phyloP scores from a whole-genome alignment of 2,113 vertebrate genomes.

The Melanerpes formicivorus region DNA sequence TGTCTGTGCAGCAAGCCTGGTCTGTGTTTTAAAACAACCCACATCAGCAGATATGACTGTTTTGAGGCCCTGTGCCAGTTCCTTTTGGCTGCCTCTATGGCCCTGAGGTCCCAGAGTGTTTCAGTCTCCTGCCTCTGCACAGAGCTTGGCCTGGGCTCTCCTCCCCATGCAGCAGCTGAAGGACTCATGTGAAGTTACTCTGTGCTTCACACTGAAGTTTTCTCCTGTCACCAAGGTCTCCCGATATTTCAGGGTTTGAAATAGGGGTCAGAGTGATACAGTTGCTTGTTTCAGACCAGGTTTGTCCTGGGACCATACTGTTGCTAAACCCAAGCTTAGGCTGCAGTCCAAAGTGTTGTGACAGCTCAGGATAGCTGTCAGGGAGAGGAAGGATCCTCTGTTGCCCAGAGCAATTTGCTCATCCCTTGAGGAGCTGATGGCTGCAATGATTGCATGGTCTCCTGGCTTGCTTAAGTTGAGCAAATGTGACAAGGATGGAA shows the following conservation, averaged over 20 bases:
- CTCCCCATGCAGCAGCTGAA: background rate
- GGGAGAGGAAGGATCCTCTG: rapidly evolving
- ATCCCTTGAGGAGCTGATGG: background rate
- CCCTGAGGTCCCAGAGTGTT: rapidly evolving
- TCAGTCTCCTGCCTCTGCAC: background rate
- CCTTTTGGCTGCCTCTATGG: rapidly evolving
- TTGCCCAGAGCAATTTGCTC: background rate
- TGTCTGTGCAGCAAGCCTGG: rapidly evolving
- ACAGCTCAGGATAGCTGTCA: background rate
- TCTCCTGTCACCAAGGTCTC: background rate
- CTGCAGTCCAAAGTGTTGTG: background rate
- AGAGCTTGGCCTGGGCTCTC: background rate
- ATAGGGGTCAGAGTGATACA: background rate
- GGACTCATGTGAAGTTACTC: background rate
- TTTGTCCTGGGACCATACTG: background rate
- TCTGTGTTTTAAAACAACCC: background rate
- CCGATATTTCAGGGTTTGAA: background rate
- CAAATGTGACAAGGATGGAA: background rate
- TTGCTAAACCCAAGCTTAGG: background rate
- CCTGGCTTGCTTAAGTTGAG: background rate
- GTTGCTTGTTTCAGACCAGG: background rate
- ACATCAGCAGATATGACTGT: rapidly evolving
- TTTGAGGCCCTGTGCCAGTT: background rate
- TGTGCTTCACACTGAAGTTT: background rate
- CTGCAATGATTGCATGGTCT: background rate